Percentiles rank a stretch among this genome's conserved stretches.
Evolutionary conservation across 2,888 invertebrate species (phyloP).

Genomic region (Schizotus pectinicornis): DNA sequence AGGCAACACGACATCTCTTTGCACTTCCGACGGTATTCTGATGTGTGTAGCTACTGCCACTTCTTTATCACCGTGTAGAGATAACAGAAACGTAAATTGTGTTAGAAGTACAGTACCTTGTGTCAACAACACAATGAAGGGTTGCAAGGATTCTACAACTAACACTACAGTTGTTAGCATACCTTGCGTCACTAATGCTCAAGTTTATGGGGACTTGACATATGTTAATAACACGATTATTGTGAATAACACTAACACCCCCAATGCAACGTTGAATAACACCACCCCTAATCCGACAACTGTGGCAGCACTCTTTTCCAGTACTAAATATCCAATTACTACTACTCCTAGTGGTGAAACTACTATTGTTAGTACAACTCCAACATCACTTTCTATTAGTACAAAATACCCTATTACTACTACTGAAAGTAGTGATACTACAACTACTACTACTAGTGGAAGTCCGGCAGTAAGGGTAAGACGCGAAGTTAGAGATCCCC

Average conservation of each 20-base stretch:
- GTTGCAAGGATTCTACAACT: conserved; percentile 40
- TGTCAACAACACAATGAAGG: conserved; percentile 45
- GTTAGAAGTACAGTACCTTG: conserved; percentile 51
- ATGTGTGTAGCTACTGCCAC: conserved; percentile 53
- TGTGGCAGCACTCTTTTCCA: conserved; percentile 1
- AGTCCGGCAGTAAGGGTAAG: conserved; percentile 5
- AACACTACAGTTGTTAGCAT: conserved; percentile 43
- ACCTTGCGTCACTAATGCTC: conserved; percentile 50
- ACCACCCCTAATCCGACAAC: conserved; percentile 2
- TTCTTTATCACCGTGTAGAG: conserved; percentile 48
- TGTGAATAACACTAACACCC: conserved; percentile 4
- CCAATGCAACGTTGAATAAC: neutral
- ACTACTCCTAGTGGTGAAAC: conserved; percentile 20
- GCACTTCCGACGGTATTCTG: conserved; percentile 54
- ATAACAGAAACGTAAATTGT: conserved; percentile 44
- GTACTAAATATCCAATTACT: conserved; percentile 14
- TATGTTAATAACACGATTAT: conserved; percentile 24
- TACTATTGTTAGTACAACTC: conserved; percentile 5
- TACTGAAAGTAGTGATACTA: conserved; percentile 16
- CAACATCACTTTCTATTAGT: neutral
- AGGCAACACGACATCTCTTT: conserved; percentile 51
- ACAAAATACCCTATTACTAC: conserved; percentile 20
- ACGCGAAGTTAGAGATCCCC: conserved; percentile 22
- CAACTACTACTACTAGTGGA: conserved; percentile 1
- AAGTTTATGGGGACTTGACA: conserved; percentile 32